Conservation (phyloP, 2,797 vertebrate genomes). For the Gorsachius magnificus region DNA sequence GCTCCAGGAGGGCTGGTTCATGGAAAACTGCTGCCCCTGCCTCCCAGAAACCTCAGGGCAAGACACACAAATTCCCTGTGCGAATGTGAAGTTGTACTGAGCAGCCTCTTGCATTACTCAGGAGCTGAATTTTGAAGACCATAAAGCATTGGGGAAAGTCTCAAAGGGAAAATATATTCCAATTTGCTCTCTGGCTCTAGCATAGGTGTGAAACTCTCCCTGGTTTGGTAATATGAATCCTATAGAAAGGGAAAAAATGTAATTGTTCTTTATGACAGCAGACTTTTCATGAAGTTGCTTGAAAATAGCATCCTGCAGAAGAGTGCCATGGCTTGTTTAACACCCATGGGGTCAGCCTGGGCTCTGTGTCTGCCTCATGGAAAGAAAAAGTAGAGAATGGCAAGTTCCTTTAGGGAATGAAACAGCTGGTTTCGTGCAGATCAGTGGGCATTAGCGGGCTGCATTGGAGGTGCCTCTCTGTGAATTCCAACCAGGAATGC, state of each 20-base stretch:
- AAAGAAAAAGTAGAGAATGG: background rate
- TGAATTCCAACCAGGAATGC: background rate
- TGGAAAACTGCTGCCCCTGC: background rate
- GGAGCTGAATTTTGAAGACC: background rate
- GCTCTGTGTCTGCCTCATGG: background rate
- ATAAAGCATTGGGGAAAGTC: background rate
- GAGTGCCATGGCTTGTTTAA: background rate
- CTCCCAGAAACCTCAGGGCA: background rate
- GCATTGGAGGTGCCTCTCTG: background rate
- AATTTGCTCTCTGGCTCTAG: background rate
- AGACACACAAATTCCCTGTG: background rate
- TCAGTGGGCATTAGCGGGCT: rapidly evolving
- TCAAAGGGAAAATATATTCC: background rate
- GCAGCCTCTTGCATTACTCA: background rate
- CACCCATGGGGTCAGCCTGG: background rate
- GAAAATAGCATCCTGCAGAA: background rate
- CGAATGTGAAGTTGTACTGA: background rate
- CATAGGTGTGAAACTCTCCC: background rate
- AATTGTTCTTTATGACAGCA: background rate
- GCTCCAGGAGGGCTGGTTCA: background rate
- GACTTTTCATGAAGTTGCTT: background rate
- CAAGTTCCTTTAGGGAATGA: background rate
- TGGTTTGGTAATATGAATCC: background rate
- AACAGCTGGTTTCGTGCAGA: background rate
- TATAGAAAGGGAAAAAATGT: background rate